Base-by-base conservation (phyloP, 2,888 invertebrate genomes). In the Esperia sulphurella region DNA sequence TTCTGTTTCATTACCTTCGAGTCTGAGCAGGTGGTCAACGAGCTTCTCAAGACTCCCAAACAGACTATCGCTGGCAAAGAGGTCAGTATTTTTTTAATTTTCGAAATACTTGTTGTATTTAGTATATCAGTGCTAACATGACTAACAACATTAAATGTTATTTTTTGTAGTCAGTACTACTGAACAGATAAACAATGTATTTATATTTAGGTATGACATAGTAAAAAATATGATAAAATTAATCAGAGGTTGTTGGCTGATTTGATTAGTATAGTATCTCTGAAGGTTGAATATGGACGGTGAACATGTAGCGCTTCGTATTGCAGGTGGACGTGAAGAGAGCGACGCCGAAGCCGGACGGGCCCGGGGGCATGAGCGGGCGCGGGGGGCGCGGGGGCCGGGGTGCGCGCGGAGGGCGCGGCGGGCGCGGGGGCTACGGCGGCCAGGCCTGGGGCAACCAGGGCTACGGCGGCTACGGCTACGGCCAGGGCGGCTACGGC, bases 1-100 rank as follows among this genome's bases (percentile, higher is more conserved):
- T 98, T 98, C 92, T 98, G 98, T 80, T 98, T 98, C 84, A 97
- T 98, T 79, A 98, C 98, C 60, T 98, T 98, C 74, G 98, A 98
- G 78, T 96, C 96, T 30, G 98, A 98, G 83, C 96, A 96, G 83
- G 95, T 97, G 47, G 97, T 97, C 30, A 96, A 96, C 71, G 97
- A 97, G 79, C 91, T 97, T 46, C 90, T 97, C 53, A 97, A 97
- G 83, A 96, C 95, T 46, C 96, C 97, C 10, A 98, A 97, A 85
- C 97, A 97, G 83, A 95, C 94, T 46, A 97, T 98, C 64, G 96
- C 95, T 61, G 97, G 96, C 61, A 97, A 97, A 89, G 97, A 98
- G 92, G 96, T 95, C 71, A 73, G 89, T 78, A 58, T 45, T 14
- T 8, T 31, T 31, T 31, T 31, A 6, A 14, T 50, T 6, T 43